phyloP scores from a whole-genome alignment of 2,113 vertebrate species.

The Chaenogobius annularis region DNA sequence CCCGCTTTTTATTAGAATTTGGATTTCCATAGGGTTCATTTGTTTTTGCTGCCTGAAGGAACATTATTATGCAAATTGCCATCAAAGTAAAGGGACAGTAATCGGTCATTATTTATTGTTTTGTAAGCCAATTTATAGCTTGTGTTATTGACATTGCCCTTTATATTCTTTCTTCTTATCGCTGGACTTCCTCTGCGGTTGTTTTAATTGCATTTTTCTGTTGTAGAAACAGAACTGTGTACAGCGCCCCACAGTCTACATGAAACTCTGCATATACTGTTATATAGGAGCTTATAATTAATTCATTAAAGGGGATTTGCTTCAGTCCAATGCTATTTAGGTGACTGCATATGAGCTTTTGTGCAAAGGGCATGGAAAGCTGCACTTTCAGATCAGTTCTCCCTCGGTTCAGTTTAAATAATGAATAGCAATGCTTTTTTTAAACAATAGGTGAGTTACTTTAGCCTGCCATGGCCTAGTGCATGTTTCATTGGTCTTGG shows the following conservation, averaged over 20 bases:
- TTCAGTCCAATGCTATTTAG: background rate
- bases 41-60: slow-evolving; percentile 39
- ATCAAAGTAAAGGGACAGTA: slow-evolving; percentile 42
- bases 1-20: slow-evolving; percentile 28
- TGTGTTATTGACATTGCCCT: slow-evolving; percentile 13
- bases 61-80: slow-evolving; percentile 42
- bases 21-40: slow-evolving; percentile 48
- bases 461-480: background rate
- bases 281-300: slow-evolving; percentile 21
- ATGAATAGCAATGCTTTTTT: background rate
- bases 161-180: background rate
- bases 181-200: slow-evolving; percentile 14
- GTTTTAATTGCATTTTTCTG: slow-evolving; percentile 29
- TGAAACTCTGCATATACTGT: slow-evolving; percentile 29
- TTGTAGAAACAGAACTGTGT: background rate
- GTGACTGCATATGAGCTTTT: slow-evolving; percentile 11
- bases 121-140: background rate
- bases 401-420: slow-evolving; percentile 1
- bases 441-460: slow-evolving; percentile 1
- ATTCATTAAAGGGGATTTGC: slow-evolving; percentile 27
- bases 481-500: background rate
- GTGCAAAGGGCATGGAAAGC: slow-evolving; percentile 2
- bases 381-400: background rate
- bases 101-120: slow-evolving; percentile 22
- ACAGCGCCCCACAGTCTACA: background rate